Percentiles rank a stretch among this genome's conserved stretches.
Conservation (phyloP, 2,113 vertebrate genomes). For the Psettodes erumei region DNA sequence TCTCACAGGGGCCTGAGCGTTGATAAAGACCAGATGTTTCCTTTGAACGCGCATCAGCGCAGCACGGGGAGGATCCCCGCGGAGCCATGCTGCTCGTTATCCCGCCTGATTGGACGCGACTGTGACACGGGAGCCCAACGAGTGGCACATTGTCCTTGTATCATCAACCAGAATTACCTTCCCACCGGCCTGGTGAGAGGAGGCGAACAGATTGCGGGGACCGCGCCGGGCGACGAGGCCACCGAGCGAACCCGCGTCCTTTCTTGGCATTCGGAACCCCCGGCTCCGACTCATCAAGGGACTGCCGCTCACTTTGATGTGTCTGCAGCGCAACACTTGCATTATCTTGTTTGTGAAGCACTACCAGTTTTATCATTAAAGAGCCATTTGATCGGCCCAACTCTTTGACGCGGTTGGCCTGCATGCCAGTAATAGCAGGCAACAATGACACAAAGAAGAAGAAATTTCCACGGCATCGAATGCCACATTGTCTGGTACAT, state of each 20-base stretch:
- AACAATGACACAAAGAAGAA: constrained; percentile 3
- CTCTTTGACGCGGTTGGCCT: constrained; percentile 22
- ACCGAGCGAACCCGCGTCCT: constrained; percentile 28
- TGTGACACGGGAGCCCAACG: constrained; percentile 51
- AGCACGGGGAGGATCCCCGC: constrained; percentile 32
- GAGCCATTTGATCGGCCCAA: constrained; percentile 52
- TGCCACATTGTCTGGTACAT: constrained; percentile 16
- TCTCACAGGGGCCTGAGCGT: constrained; percentile 22
- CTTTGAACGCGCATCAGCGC: constrained; percentile 31
- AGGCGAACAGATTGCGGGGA: constrained; percentile 32
- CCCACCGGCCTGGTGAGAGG: constrained; percentile 25
- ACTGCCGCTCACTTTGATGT: constrained; percentile 60
- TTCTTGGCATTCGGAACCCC: constrained; percentile 25
- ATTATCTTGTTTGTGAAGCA: constrained; percentile 59
- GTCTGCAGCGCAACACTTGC: constrained; percentile 55
- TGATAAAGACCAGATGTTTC: constrained; percentile 64
- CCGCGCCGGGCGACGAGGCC: constrained; percentile 19
- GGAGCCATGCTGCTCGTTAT: constrained; percentile 50
- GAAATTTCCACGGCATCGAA: constrained; percentile 10
- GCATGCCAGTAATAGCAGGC: constrained; percentile 27
- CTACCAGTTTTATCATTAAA: constrained; percentile 59
- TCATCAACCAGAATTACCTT: constrained; percentile 46
- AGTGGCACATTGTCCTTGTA: constrained; percentile 46
- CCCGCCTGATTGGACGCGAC: constrained; percentile 53
- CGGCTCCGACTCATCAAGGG: constrained; percentile 50